Conservation (phyloP, 2,888 invertebrate species). For the Drosophila formosana region DNA sequence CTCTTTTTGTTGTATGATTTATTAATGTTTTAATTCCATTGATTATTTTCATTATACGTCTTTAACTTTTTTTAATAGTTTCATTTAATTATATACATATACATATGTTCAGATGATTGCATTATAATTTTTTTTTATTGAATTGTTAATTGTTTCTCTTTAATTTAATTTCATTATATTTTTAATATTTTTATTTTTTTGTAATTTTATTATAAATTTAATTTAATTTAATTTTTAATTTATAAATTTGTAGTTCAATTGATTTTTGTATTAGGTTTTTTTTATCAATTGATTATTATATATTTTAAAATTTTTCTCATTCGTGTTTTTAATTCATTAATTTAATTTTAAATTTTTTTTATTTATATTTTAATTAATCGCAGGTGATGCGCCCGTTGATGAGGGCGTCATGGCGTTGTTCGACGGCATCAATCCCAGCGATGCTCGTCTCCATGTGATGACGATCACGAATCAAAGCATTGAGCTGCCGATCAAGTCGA, state of each 20-base stretch:
- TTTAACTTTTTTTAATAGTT: no score
- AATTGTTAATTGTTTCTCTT: background rate
- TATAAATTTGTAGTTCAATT: no score
- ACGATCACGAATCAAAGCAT: constrained; percentile 80
- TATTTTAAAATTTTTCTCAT: no score
- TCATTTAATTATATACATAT: no score
- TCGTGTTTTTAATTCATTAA: no score
- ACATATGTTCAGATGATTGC: no score
- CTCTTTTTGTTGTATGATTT: no score
- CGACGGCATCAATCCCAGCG: constrained; percentile 81
- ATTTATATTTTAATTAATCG: background rate
- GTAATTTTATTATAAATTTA: background rate
- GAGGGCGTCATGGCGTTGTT: constrained; percentile 81
- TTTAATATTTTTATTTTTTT: background rate
- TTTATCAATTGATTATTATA: no score
- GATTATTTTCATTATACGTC: no score
- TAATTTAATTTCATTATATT: background rate
- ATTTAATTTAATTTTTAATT: background rate
- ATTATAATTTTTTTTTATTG: background rate
- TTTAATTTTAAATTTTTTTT: no score
- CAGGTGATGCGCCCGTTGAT: constrained; percentile 81
- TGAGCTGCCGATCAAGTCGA: constrained; percentile 76
- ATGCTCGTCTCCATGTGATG: constrained; percentile 75
- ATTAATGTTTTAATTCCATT: no score
- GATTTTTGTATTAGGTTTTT: no score